Percentiles rank a stretch among this genome's conserved stretches.
Conservation (phyloP, 2,113 vertebrate species). For the Laterallus jamaicensis region DNA sequence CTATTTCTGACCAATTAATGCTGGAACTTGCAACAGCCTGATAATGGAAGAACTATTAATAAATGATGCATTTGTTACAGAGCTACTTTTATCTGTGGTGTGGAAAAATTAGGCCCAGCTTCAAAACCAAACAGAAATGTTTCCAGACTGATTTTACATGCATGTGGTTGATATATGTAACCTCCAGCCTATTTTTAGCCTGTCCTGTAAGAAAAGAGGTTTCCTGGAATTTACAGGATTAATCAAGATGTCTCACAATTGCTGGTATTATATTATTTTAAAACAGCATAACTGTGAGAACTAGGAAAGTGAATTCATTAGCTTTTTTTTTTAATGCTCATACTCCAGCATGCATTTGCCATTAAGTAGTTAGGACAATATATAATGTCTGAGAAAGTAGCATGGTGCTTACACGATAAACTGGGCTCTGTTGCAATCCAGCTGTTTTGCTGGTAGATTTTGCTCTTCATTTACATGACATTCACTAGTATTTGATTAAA, state of each 20-base stretch:
- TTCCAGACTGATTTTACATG: neutral
- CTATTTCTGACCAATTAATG: slow-evolving; percentile 1
- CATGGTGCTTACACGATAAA: neutral
- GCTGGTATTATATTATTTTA: neutral
- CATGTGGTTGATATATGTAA: neutral
- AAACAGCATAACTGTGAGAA: neutral
- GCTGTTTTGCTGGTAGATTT: neutral
- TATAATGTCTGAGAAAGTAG: neutral
- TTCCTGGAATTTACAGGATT: neutral
- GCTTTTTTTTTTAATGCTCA: neutral
- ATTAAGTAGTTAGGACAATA: neutral
- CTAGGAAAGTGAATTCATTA: neutral
- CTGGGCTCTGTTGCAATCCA: neutral
- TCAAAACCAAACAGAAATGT: neutral
- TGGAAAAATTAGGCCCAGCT: neutral
- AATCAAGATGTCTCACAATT: neutral
- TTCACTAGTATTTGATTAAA: neutral
- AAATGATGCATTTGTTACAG: neutral
- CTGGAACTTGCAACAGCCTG: neutral
- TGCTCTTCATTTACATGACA: neutral
- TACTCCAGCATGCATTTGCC: neutral
- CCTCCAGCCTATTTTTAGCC: neutral
- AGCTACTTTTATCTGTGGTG: neutral
- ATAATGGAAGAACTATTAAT: slow-evolving; percentile 10
- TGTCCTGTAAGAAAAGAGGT: neutral